Base-by-base conservation (phyloP, 2,888 invertebrate genomes). In the Hypena proboscidalis region DNA sequence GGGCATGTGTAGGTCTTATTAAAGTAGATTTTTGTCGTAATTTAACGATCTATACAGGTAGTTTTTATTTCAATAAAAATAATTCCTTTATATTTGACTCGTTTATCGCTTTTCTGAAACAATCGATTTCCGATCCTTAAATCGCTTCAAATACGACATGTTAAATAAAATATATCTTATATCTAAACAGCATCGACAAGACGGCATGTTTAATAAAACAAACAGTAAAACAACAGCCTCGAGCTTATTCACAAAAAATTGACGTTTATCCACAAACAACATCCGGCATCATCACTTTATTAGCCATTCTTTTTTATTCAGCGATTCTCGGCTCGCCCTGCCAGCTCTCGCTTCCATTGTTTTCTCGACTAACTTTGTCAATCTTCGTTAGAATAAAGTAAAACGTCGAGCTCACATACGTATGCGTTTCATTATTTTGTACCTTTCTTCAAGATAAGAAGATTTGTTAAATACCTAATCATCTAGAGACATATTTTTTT, bases 361-460 rank as follows among this genome's bases (percentile, higher is more conserved):
- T 70, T 70, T 62, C 58, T 43, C 56, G 63, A 60, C 65, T 59
- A 66, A 69, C 68, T 72, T 71, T 67, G 67, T 64, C 70, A 73
- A 68, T 72, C 65, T 72, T 67, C 55, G 51, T 58, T 72, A 69
- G 69, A 74, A 71, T 59, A 58, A 62, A 44, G 62, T 66, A 70
- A n/a, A n/a, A n/a, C n/a, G n/a, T n/a, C n/a, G n/a, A n/a, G n/a
- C n/a, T n/a, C n/a, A n/a, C n/a, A n/a, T n/a, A n/a, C n/a, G n/a
- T n/a, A n/a, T n/a, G n/a, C n/a, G n/a, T n/a, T n/a, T n/a, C n/a
- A n/a, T n/a, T n/a, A n/a, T n/a, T n/a, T n/a, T n/a, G n/a, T n/a
- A n/a, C n/a, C n/a, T n/a, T n/a, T n/a, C n/a, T n/a, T n/a, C n/a
- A n/a, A n/a, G n/a, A n/a, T n/a, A n/a, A n/a, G n/a, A n/a, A n/a